phyloP scores from a whole-genome alignment of 2,888 invertebrate genomes.

The Patella pellucida region DNA sequence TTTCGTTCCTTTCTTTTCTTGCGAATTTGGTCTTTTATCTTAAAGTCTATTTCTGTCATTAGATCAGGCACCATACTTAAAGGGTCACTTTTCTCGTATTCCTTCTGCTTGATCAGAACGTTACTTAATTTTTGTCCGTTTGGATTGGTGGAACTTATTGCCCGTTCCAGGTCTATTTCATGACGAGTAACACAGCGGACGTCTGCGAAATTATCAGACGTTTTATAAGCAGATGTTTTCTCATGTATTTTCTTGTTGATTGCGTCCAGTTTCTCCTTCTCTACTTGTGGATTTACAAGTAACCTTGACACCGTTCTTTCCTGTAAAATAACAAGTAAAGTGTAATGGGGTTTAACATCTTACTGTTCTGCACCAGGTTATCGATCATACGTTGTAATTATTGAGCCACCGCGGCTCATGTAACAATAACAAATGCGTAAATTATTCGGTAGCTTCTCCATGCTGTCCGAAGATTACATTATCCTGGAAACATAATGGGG shows the following conservation, averaged over 20 bases:
- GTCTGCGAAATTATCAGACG: slow-evolving; percentile 51
- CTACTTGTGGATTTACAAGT: slow-evolving; percentile 38
- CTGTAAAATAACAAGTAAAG: not conserved
- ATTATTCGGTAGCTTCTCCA: no score
- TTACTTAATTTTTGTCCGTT: slow-evolving; percentile 40
- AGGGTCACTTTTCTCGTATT: slow-evolving; percentile 32
- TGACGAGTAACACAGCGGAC: slow-evolving; percentile 48
- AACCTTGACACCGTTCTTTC: not conserved
- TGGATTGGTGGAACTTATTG: slow-evolving; percentile 38
- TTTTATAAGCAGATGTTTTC: slow-evolving; percentile 41
- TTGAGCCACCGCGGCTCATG: no score
- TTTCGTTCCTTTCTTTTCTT: slow-evolving; percentile 26
- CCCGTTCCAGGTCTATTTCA: slow-evolving; percentile 62
- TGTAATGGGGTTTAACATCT: no score
- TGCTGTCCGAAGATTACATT: no score
- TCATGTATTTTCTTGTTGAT: slow-evolving; percentile 59
- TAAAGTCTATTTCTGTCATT: slow-evolving; percentile 33
- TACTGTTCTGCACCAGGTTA: no score
- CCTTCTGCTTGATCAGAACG: slow-evolving; percentile 41
- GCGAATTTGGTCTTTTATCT: slow-evolving; percentile 17
- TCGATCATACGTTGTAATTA: no score
- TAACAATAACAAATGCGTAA: no score
- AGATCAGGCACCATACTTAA: slow-evolving; percentile 59
- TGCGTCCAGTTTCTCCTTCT: slow-evolving; percentile 41
- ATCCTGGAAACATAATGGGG: no score